phyloP scores from a whole-genome alignment of 2,797 vertebrate genomes.

The Falco cherrug region DNA sequence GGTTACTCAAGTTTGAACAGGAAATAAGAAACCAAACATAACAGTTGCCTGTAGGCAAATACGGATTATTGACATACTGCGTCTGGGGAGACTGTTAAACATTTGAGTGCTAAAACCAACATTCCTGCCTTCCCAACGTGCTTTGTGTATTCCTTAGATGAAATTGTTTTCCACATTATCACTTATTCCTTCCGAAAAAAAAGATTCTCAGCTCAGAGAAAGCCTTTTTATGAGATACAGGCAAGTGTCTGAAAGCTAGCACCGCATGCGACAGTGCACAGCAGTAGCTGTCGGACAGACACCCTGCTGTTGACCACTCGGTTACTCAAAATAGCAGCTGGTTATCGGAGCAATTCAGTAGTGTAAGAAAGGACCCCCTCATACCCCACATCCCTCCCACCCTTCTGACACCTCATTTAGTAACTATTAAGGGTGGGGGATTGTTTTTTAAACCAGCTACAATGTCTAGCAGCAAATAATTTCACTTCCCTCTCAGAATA shows the following conservation, averaged over 20 bases:
- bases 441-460: neutral
- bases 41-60: neutral
- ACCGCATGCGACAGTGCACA: fast-evolving
- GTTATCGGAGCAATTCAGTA: neutral
- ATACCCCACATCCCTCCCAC: neutral
- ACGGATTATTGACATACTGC: neutral
- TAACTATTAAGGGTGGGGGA: neutral
- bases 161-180: neutral
- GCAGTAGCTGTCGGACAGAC: neutral
- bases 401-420: neutral
- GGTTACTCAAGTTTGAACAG: neutral
- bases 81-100: neutral
- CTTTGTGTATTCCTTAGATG: neutral
- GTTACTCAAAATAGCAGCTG: neutral
- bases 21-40: neutral
- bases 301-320: neutral
- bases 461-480: neutral
- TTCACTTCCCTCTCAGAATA: neutral
- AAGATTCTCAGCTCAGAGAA: neutral
- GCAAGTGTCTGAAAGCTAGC: neutral
- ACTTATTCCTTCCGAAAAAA: neutral
- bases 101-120: neutral
- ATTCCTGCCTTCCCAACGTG: neutral
- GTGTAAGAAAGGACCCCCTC: neutral
- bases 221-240: neutral